These are phyloP conservation scores for Onchidella celtica DNA, from an alignment of 2,888 invertebrate species.

Conservation along the genomic window DNA sequence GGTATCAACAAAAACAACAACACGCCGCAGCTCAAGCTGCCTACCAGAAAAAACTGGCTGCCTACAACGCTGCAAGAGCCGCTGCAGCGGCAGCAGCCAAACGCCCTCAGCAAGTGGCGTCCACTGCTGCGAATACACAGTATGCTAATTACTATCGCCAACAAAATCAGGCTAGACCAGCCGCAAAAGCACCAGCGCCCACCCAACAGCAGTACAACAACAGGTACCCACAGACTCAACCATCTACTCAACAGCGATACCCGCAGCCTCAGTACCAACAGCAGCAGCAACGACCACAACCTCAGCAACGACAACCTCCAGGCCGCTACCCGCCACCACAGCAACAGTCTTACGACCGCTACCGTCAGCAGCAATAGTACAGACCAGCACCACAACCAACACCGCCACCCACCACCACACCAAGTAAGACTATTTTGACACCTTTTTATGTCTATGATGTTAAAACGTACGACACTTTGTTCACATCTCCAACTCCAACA, in stretches of 20 bases:
- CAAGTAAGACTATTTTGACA: constrained; percentile 11
- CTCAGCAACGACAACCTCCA: constrained; percentile 1
- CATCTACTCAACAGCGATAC: constrained; percentile 20
- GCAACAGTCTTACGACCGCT: too few species aligned
- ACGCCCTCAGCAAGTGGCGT: neutral
- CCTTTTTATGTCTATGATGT: too few species aligned
- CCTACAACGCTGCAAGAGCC: constrained; percentile 23
- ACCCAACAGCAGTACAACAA: too few species aligned
- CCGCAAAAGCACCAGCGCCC: neutral
- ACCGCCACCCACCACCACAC: neutral
- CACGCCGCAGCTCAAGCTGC: constrained; percentile 18
- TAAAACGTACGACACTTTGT: too few species aligned
- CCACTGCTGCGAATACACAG: neutral
- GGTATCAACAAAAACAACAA: constrained; percentile 23
- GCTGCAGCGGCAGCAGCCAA: neutral
- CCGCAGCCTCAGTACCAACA: constrained; percentile 13
- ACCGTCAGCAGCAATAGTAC: too few species aligned
- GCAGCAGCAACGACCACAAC: constrained; percentile 1
- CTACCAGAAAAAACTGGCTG: constrained; percentile 29
- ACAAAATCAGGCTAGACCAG: neutral
- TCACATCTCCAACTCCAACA: neutral
- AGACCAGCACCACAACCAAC: neutral
- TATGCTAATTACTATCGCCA: neutral
- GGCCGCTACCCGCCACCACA: neutral
- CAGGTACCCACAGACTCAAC: neutral